Evolutionary conservation across 2,797 vertebrate genomes (phyloP), one percentile per base, ranked within the genome.

Genomic region (Scolopax rusticola): DNA sequence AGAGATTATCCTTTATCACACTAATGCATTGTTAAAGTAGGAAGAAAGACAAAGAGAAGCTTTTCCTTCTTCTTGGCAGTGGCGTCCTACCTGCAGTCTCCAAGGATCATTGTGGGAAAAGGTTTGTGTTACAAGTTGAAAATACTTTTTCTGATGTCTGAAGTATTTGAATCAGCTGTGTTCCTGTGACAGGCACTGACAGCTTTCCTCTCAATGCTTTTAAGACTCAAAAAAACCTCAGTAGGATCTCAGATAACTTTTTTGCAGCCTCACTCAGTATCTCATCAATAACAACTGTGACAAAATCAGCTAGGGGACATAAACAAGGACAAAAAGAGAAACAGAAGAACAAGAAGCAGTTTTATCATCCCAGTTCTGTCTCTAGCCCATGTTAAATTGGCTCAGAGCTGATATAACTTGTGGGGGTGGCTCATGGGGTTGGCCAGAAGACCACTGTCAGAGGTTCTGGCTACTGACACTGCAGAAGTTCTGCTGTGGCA

Each of bases 291-390:
- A 69, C 43, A 84, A 32, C 47, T 12, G n/a, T 24, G 60, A 77
- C 40, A 70, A 70, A 89, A 84, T 41, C 80, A 79, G 16, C 40
- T 3, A 21, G 18, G 47, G 25, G n/a, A 38, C 40, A 74, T 17
- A 56, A 79, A 70, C 15, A 79, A 92, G 56, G 77, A 59, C n/a
- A 90, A 70, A 85, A 84, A 87, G 50, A 84, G 90, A 40, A 84
- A 67, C 59, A 88, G 67, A 48, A 67, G 63, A 92, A 70, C 9
- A 48, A 57, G 63, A 30, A 57, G 25, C 40, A 73, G 43, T 70
- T 92, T 87, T 27, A 65, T 51, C 53, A 73, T 2, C 40, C n/a
- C 48, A 71, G 9, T 53, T 90, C 70, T 84, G 15, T 27, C 70
- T 82, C 51, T 33, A 67, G n/a, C 75, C 18, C 47, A 24, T 13